Evolutionary conservation across 2,888 invertebrate species (phyloP).

Genomic region (Amphipoea oculea): DNA sequence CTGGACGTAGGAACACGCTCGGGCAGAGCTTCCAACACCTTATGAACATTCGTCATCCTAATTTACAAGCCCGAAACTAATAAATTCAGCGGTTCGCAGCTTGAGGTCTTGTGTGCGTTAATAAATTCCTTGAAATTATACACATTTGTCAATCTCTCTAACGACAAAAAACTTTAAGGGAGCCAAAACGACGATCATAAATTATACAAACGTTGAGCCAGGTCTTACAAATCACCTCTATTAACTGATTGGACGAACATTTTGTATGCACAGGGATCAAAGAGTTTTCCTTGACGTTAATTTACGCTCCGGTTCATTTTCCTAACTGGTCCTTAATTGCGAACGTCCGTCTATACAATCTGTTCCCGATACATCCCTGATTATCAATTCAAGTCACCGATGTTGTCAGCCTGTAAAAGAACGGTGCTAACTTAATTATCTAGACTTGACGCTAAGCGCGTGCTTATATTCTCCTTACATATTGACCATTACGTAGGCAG

Average conservation of each 20-base stretch:
- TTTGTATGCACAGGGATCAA: conserved; percentile 49
- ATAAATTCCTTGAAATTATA: conserved; percentile 58
- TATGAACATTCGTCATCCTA: conserved; percentile 49
- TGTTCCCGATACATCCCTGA: conserved; percentile 49
- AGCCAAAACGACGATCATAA: conserved; percentile 27
- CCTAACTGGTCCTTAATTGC: conserved; percentile 53
- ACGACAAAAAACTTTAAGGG: conserved; percentile 45
- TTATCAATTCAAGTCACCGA: conserved; percentile 63
- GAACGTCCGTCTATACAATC: conserved; percentile 42
- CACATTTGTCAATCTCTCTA: conserved; percentile 51
- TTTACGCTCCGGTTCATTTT: conserved; percentile 43
- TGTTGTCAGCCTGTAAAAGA: conserved; percentile 58
- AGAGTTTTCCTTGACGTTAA: conserved; percentile 47
- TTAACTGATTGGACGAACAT: conserved; percentile 44
- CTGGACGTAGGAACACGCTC: conserved; percentile 13
- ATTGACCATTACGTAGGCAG: conserved; percentile 53
- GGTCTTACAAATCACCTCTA: conserved; percentile 46
- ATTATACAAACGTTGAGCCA: conserved; percentile 29
- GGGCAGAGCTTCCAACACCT: conserved; percentile 26
- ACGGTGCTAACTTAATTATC: conserved; percentile 63
- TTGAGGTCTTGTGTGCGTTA: conserved; percentile 50
- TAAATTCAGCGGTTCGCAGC: conserved; percentile 52
- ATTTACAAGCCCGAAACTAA: conserved; percentile 55
- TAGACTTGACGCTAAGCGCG: conserved; percentile 51
- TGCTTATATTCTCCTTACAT: conserved; percentile 56